Base-by-base conservation (phyloP, 2,888 invertebrate species). In the Dicycla oo region DNA sequence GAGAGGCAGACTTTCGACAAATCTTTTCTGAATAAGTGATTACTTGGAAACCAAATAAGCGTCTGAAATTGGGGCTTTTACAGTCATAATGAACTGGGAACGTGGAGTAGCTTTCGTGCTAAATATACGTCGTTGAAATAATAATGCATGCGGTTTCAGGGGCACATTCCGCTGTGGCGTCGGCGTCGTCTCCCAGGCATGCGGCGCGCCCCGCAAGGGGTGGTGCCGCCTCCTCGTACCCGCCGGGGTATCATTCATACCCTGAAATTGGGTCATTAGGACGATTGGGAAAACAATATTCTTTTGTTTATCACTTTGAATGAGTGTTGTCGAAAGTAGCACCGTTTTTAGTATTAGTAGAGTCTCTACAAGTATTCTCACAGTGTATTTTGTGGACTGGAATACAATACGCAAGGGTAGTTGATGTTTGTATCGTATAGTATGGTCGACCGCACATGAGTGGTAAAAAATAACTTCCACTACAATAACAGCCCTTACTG, bases 211-310 rank as follows among this genome's bases (percentile, higher is more conserved):
- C 62, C 62, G 30, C 51, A n/a, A n/a, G 63, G 61, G 78, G 76
- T 38, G 70, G 78, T 69, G 65, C 77, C 83, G 69, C 82, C 82
- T 68, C 69, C 73, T 78, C 61, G 73, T 75, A 70, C 82, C 66
- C 86, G 75, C 87, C 68, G 82, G 86, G 86, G 86, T 84, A 88
- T 87, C 90, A 90, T 90, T 90, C 90, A 90, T 90, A 86, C 78
- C 76, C 75, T 61, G 75, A 67, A 89, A 88, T 85, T 86, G 84
- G 89, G 89, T 89, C 84, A 89, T 88, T 86, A 89, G 86, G 78
- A 80, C 86, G 78, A 84, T 84, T 83, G 83, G 70, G 71, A 81
- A 80, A 78, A 67, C 74, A 82, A 75, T 80, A 68, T 71, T 65
- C 81, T 73, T 76, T 86, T 84, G 76, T 82, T 72, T 71, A 68